Percentiles rank a stretch among this genome's conserved stretches.
phyloP scores from a whole-genome alignment of 2,113 vertebrate genomes.

The Sturnira hondurensis region DNA sequence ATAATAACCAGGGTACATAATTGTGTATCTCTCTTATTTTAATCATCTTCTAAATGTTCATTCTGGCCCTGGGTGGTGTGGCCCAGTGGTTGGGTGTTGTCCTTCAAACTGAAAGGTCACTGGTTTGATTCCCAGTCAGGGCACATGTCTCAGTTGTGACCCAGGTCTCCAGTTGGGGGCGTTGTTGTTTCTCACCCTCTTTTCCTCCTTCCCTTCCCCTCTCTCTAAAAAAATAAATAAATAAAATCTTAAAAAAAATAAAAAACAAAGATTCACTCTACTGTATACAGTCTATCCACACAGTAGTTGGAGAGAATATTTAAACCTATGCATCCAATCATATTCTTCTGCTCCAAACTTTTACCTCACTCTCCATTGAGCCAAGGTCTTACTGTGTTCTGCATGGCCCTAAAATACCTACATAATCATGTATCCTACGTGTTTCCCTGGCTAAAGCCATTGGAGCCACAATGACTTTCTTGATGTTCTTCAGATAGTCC shows the following conservation, averaged over 20 bases:
- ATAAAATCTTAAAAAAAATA: no score
- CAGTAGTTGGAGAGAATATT: no score
- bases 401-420: not conserved
- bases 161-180: no score
- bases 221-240: no score
- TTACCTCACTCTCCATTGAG: not conserved
- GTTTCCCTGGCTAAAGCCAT: not conserved
- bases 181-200: no score
- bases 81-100: no score
- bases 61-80: no score
- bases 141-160: no score
- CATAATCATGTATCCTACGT: not conserved
- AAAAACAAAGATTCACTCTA: no score
- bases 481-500: not conserved
- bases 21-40: not conserved
- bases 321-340: rapidly evolving
- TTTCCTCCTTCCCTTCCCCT: no score
- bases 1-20: not conserved
- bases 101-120: no score
- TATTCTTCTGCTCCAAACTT: not conserved
- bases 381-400: not conserved
- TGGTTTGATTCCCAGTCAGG: no score
- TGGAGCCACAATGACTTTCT: not conserved
- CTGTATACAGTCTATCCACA: not conserved
- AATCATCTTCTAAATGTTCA: not conserved